A percentile compares a stretch with the other conserved stretches of the same genome.
Conservation (phyloP, 64 coral and sea anemone genomes). For the Astreopora myriophthalma region DNA sequence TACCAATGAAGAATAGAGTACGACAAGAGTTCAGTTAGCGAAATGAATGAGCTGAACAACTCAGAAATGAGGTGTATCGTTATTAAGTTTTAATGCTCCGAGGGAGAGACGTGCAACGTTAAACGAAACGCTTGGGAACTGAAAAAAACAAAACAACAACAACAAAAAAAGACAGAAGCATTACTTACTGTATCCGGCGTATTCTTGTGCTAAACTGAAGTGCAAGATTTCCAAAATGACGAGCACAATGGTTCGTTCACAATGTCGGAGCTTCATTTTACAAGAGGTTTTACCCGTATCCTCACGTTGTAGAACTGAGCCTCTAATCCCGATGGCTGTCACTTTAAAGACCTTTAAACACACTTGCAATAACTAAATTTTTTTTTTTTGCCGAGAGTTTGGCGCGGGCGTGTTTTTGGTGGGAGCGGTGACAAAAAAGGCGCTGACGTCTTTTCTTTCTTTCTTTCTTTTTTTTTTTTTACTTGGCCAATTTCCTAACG, state of each 20-base stretch:
- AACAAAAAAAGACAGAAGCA: too few relatives aligned
- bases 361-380: not conserved
- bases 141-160: too few relatives aligned
- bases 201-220: not conserved
- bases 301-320: not conserved
- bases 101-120: too few relatives aligned
- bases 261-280: not conserved
- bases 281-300: not conserved
- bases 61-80: too few relatives aligned
- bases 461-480: not conserved
- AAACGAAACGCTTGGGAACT: not conserved
- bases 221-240: not conserved
- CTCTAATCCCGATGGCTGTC: not conserved
- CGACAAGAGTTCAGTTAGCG: too few relatives aligned
- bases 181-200: conserved; percentile 25
- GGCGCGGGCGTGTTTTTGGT: not conserved
- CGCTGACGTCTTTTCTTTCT: not conserved
- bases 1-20: too few relatives aligned
- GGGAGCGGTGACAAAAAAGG: not conserved
- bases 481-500: not conserved
- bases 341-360: conserved; percentile 18
- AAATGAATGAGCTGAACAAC: too few relatives aligned
- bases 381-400: not conserved
- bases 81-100: too few relatives aligned
- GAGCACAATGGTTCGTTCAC: not conserved